Evolutionary conservation across 1,140 invertebrate genomes (phyloP).

Genomic region (Pectinophora gossypiella): DNA sequence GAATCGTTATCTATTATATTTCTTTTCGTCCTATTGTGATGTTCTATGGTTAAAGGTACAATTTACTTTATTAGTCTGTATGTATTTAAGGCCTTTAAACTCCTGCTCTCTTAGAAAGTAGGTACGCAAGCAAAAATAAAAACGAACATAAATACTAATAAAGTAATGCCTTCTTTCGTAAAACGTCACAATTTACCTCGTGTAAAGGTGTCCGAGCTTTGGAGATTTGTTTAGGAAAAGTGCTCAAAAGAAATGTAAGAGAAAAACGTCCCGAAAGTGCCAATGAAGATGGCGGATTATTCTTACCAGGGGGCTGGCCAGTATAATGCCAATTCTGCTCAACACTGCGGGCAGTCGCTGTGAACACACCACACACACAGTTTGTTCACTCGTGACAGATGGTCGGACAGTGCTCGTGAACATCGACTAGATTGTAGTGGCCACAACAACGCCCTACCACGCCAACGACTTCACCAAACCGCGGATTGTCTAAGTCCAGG

Average conservation of each 20-base stretch:
- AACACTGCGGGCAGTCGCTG: constrained; percentile 93
- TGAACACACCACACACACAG: constrained; percentile 79
- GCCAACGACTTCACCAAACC: not conserved
- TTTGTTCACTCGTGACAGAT: constrained; percentile 71
- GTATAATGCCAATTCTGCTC: constrained; percentile 94
- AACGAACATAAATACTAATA: no score
- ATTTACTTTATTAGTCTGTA: no score
- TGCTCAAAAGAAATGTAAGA: constrained; percentile 51
- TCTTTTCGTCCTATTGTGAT: no score
- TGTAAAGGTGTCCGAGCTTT: no score
- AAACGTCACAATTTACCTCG: no score
- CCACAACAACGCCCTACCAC: constrained; percentile 26
- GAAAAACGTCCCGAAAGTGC: constrained; percentile 52
- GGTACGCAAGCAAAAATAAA: no score
- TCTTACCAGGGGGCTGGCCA: constrained; percentile 95
- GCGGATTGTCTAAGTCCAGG: no score
- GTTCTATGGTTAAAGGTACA: no score
- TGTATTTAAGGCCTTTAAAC: no score
- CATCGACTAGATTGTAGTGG: constrained; percentile 68
- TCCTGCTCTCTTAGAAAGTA: no score
- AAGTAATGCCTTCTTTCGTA: no score
- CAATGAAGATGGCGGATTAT: constrained; percentile 71
- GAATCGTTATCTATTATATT: constrained; percentile 10
- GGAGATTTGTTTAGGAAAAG: no score
- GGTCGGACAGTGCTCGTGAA: constrained; percentile 57